Base-by-base conservation (phyloP, 2,797 vertebrate species). In the Muraenolepis orangiensis region DNA sequence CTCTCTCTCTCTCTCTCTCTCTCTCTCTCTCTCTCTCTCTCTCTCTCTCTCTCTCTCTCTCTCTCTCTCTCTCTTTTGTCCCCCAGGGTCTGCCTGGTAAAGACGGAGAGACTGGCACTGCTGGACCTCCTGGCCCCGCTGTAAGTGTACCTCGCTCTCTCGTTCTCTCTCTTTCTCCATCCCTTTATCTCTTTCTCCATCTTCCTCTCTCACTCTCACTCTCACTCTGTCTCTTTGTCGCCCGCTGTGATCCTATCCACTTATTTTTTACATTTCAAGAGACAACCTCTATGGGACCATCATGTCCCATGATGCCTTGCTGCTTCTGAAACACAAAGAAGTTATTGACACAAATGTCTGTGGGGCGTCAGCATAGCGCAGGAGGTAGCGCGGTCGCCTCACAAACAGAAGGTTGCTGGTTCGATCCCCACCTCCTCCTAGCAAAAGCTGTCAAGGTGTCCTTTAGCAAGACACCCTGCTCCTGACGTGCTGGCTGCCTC, bases 51-150 rank as follows among this genome's bases (percentile, higher is more conserved):
- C n/a, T n/a, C n/a, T n/a, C n/a, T n/a, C n/a, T n/a, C n/a, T n/a
- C n/a, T n/a, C n/a, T 66, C 76, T 80, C 64, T 78, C 75, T 34
- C 3, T 34, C 32, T 34, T 38, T 72, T n/a, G 77, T 70, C 81
- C 31, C 0, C 71, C 73, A 99, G 97, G 97, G 97, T 89, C 93
- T 98, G 74, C 95, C 97, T 0, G 97, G 97, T 74, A 99, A 99
- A 93, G 97, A 99, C 2, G 97, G 97, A 28, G 97, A 98, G 91
- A 98, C 96, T 0, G 97, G 97, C 26, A 87, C 96, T 0, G 92
- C 93, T 0, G 97, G 97, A 69, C 97, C 97, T 10, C 94, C 95
- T 0, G 97, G 97, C 80, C 97, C 97, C 0, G 91, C 96, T 3
- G 97, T 99, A 92, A 89, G 97, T 96, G 85, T 83, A 72, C 76